A percentile compares a stretch with the other conserved stretches of the same genome.
These are phyloP conservation scores for Phymorhynchus buccinoides DNA, from an alignment of 1,140 invertebrate genomes.

Conservation along the genomic window DNA sequence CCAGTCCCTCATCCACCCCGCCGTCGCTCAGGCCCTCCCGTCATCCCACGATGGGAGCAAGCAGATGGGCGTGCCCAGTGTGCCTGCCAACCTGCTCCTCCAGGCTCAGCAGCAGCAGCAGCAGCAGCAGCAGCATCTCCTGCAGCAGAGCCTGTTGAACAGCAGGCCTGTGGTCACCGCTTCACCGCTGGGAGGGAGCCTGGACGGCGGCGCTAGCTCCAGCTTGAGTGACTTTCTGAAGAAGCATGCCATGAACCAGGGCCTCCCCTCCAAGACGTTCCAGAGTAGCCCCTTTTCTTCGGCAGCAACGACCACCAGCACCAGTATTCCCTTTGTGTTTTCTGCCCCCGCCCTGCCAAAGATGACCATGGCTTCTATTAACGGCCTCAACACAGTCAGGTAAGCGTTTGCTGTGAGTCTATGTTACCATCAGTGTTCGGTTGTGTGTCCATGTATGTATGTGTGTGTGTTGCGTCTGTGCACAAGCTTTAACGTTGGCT, in stretches of 20 bases:
- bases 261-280: constrained; percentile 49
- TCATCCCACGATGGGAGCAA: neutral
- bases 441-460: no score
- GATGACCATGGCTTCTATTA: constrained; percentile 46
- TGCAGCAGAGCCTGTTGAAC: constrained; percentile 40
- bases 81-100: constrained; percentile 54
- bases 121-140: constrained; percentile 31
- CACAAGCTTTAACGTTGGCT: no score
- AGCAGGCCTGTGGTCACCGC: constrained; percentile 41
- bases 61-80: constrained; percentile 31
- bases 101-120: constrained; percentile 47
- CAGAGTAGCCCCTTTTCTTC: constrained; percentile 53
- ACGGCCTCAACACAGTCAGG: constrained; percentile 47
- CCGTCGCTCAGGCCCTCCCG: neutral
- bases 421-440: no score
- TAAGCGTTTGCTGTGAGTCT: no score
- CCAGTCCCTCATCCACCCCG: neutral
- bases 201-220: constrained; percentile 44
- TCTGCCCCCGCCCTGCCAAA: constrained; percentile 46
- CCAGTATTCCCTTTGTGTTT: constrained; percentile 54
- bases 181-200: constrained; percentile 48
- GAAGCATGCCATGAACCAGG: constrained; percentile 56
- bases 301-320: constrained; percentile 39
- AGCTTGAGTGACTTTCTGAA: constrained; percentile 52
- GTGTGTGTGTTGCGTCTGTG: no score